Evolutionary conservation across 2,113 vertebrate species (phyloP), one percentile per base, ranked within the genome.

Genomic region (Naja naja): DNA sequence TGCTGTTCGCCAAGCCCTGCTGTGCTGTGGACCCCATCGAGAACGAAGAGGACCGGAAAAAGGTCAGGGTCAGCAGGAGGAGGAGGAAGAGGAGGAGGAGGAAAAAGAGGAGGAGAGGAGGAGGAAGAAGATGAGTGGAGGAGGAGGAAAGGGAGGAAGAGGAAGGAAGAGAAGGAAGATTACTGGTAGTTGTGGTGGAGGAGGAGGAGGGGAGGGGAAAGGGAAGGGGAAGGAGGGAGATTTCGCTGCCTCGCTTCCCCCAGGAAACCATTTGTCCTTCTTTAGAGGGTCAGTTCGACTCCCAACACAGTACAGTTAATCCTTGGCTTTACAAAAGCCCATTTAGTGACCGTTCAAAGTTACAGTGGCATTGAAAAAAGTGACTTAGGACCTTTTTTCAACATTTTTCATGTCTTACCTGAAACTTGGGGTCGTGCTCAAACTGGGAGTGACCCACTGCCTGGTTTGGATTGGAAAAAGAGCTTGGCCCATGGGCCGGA

Each of bases 1-100:
- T 99, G 99, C 96, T 99, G 18, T 99, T 99, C 1, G 99, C 99
- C 94, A 99, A 98, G 96, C 99, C 99, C 5, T 99, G 99, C 97
- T 99, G 99, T 22, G 99, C 99, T 0, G 99, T 99, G 97, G 99
- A 99, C 95, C 99, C 99, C 89, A 99, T 99, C 20, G 99, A 99
- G 94, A 99, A 99, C 4, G 99, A 99, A 93, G 99, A 99, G 95
- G 99, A 99, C 94, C 97, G 99, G 85, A 99, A 99, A 97, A 99
- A 99, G 98, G 99, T 99, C 94, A 93, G 97, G 39, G 39, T 3
- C 2, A 2, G 16, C 0, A 16, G 43, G 10, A 8, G 53, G 25
- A 27, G 7, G 10, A 23, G 30, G 30, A 45, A 6, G 47, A 47
- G 47, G 47, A 45, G 4, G 43, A 43, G 43, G 43, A 43, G 43